These are phyloP conservation scores for Drosophila tropicalis DNA, from an alignment of 1,140 invertebrate species.

Conservation along the genomic window DNA sequence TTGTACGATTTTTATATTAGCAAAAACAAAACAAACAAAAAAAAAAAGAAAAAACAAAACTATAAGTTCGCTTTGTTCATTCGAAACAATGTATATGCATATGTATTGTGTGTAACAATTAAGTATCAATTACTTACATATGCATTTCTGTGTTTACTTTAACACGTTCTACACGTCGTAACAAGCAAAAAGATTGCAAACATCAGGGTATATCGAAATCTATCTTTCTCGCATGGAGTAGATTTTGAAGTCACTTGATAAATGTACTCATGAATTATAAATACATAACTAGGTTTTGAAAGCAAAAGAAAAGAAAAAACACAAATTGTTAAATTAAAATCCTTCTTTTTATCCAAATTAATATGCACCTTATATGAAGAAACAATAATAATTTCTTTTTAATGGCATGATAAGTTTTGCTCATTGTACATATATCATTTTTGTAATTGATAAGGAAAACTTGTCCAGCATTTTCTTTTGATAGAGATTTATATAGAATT, in stretches of 20 bases:
- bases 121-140: constrained; percentile 57
- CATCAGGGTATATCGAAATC: constrained; percentile 44
- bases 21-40: neutral
- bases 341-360: constrained; percentile 59
- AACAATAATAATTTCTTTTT: constrained; percentile 34
- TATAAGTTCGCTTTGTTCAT: constrained; percentile 38
- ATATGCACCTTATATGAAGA: constrained; percentile 48
- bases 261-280: constrained; percentile 17
- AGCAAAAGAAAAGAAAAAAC: constrained; percentile 33
- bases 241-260: constrained; percentile 36
- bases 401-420: constrained; percentile 63
- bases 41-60: neutral
- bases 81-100: constrained; percentile 47
- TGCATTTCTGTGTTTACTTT: constrained; percentile 47
- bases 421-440: constrained; percentile 77
- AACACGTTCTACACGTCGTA: constrained; percentile 28
- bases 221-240: constrained; percentile 35
- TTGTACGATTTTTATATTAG: constrained; percentile 41
- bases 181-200: constrained; percentile 36
- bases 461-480: constrained; percentile 52
- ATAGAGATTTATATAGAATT: constrained; percentile 29
- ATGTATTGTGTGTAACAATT: constrained; percentile 34
- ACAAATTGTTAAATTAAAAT: constrained; percentile 46
- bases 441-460: constrained; percentile 61
- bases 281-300: constrained; percentile 6